Conservation (phyloP, 2,113 vertebrate species). For the Prietella phreatophila region DNA sequence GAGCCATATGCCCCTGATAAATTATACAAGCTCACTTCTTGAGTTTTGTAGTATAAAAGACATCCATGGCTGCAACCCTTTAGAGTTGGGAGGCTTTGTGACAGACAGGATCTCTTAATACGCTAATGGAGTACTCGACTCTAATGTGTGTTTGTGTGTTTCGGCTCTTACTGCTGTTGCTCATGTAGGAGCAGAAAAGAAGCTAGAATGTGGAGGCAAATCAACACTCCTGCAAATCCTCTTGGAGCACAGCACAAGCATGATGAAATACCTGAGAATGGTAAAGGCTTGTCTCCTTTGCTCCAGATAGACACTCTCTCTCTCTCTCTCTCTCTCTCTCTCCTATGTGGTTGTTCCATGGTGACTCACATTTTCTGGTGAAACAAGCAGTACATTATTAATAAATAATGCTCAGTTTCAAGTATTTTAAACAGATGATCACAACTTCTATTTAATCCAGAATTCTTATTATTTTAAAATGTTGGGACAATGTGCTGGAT, state of each 20-base stretch:
- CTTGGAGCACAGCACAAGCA: background rate
- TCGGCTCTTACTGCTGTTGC: background rate
- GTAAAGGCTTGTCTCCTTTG: background rate
- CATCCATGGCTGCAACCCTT: background rate
- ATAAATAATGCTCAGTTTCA: background rate
- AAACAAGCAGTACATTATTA: background rate
- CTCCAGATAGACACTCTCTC: background rate
- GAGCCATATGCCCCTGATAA: background rate
- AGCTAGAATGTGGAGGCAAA: background rate
- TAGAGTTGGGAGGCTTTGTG: background rate
- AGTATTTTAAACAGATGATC: background rate
- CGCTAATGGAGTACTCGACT: background rate
- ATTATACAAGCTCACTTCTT: background rate
- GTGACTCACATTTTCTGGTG: background rate
- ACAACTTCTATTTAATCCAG: too few species aligned
- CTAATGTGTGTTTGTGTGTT: background rate
- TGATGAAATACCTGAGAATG: background rate
- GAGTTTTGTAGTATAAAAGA: background rate
- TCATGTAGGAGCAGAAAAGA: background rate
- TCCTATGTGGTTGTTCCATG: background rate
- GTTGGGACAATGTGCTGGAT: too few species aligned
- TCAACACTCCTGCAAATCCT: background rate
- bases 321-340: too few species aligned
- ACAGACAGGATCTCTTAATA: background rate
- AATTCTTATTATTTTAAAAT: too few species aligned